Conservation (phyloP, 2,797 vertebrate genomes). For the Loris lydekkerianus region DNA sequence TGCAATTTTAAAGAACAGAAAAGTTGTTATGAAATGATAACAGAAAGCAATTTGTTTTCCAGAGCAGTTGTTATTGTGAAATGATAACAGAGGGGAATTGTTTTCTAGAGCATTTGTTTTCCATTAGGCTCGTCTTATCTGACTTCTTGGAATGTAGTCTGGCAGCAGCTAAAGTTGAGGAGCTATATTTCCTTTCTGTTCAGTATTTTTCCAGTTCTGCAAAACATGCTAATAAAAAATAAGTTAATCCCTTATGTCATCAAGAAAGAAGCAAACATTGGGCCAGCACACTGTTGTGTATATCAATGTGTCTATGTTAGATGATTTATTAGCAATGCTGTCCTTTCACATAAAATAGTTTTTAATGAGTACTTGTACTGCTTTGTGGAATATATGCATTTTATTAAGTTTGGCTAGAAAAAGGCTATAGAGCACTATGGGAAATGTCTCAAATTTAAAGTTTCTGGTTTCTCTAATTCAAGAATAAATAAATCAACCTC, state of each 20-base stretch:
- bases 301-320: too few relatives aligned
- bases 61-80: neutral
- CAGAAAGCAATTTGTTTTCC: neutral
- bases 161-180: neutral
- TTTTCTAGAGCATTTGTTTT: neutral
- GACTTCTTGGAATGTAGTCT: neutral
- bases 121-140: neutral
- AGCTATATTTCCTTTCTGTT: neutral
- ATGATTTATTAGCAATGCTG: too few relatives aligned
- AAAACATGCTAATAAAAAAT: too few relatives aligned
- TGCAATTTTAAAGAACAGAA: neutral
- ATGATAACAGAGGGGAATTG: neutral
- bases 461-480: slow-evolving; percentile 15
- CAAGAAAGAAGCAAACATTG: too few relatives aligned
- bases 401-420: neutral
- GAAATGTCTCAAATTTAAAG: slow-evolving; percentile 39
- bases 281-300: too few relatives aligned
- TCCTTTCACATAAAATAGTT: neutral
- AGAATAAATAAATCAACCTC: slow-evolving; percentile 12
- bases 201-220: neutral
- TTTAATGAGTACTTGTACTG: slow-evolving; percentile 25
- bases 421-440: neutral
- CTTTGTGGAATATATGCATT: slow-evolving; percentile 17
- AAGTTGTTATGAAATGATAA: neutral
- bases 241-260: too few relatives aligned